Percentiles rank a stretch among this genome's conserved stretches.
Evolutionary conservation across 2,113 vertebrate species (phyloP).

Genomic region (Limanda limanda): DNA sequence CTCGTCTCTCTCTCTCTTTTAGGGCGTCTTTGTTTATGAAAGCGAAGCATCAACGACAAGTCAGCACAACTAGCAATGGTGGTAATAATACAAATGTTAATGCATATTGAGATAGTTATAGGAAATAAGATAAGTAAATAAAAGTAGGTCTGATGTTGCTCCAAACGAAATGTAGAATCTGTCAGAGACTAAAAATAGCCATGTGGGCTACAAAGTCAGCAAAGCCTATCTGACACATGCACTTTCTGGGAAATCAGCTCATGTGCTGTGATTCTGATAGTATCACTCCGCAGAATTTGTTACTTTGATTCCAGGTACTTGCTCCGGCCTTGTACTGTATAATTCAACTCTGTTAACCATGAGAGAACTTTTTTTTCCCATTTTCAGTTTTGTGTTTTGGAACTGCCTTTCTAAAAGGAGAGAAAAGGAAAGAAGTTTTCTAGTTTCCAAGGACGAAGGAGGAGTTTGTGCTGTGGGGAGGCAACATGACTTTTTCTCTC

Average conservation of each 20-base stretch:
- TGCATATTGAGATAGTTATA: too few relatives aligned
- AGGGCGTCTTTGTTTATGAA: neutral
- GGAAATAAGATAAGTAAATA: too few relatives aligned
- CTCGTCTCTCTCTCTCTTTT: too few relatives aligned
- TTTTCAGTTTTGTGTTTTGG: conserved; percentile 65
- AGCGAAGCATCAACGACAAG: neutral
- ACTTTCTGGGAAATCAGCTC: conserved; percentile 17
- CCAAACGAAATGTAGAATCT: neutral
- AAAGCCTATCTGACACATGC: neutral
- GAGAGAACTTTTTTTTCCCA: conserved; percentile 40
- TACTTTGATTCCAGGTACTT: conserved; percentile 16
- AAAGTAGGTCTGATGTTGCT: too few relatives aligned
- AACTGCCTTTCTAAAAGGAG: conserved; percentile 63
- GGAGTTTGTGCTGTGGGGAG: conserved; percentile 82
- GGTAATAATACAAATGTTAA: too few relatives aligned
- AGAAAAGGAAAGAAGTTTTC: conserved; percentile 60
- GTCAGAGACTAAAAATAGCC: conserved; percentile 48
- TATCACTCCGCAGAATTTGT: neutral
- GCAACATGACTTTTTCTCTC: conserved; percentile 80
- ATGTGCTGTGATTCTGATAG: conserved; percentile 16
- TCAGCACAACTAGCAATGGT: neutral
- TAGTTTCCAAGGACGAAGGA: conserved; percentile 90
- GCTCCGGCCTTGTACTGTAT: conserved; percentile 41
- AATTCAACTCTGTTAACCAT: conserved; percentile 50
- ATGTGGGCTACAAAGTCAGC: conserved; percentile 11